Percentiles rank a stretch among this genome's conserved stretches.
Conservation (phyloP, 2,888 invertebrate species). For the Aleiodes testaceus region DNA sequence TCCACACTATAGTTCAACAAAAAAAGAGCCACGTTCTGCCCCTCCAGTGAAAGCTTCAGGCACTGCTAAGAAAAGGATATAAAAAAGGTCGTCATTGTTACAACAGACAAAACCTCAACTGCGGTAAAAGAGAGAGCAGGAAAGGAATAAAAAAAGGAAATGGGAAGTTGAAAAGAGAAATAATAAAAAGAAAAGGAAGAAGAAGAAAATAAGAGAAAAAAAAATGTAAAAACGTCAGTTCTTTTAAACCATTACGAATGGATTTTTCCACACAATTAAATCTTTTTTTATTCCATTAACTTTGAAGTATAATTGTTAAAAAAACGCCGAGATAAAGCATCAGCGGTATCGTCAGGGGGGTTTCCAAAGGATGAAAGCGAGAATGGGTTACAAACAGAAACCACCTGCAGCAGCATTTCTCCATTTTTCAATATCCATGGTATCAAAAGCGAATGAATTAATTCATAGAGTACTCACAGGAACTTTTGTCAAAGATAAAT, state of each 20-base stretch:
- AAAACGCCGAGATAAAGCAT: conserved; percentile 2
- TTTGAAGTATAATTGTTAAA: conserved; percentile 21
- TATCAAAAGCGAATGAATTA: too few relatives aligned
- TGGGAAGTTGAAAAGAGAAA: too few relatives aligned
- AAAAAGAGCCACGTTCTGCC: conserved; percentile 29
- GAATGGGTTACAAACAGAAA: neutral
- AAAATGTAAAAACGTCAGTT: conserved; percentile 8
- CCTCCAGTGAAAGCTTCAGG: conserved; percentile 29
- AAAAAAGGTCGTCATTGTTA: conserved; percentile 36
- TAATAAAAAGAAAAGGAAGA: conserved; percentile 11
- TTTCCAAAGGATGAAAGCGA: neutral
- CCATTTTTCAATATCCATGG: conserved; percentile 2
- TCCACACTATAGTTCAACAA: conserved; percentile 27
- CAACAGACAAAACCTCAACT: conserved; percentile 30
- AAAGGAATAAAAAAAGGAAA: too few relatives aligned
- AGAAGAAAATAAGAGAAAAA: conserved; percentile 4
- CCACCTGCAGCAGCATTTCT: neutral
- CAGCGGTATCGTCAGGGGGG: neutral
- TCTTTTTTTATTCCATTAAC: conserved; percentile 30
- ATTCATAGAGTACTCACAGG: too few relatives aligned
- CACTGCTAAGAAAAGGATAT: conserved; percentile 28
- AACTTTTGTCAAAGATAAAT: too few relatives aligned
- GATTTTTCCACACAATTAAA: conserved; percentile 26
- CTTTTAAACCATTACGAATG: conserved; percentile 25
- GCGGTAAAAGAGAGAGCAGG: conserved; percentile 13